Evolutionary conservation across 2,113 vertebrate genomes (phyloP), one percentile per base, ranked within the genome.

Genomic region (Gobius niger): DNA sequence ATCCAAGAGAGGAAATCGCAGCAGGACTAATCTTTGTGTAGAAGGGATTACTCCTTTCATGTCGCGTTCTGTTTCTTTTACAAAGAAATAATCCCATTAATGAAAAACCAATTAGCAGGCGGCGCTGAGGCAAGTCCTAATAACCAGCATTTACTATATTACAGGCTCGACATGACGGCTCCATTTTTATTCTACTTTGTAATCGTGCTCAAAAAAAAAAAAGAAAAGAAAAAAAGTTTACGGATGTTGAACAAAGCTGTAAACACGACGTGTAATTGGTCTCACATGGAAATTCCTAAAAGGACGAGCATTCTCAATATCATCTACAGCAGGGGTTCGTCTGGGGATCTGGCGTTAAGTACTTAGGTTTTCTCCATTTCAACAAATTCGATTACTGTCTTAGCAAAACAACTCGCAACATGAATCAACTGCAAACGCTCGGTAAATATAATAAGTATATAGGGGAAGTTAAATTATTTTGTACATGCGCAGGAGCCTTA

Each of bases 21-120:
- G 62, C 59, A 67, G 54, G 67, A 70, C 63, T 78, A 80, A 83
- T 82, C 34, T 81, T 73, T 71, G 65, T 68, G 68, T n/a, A 18
- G 54, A 80, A 75, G 65, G 57, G 76, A 82, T 86, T 80, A 78
- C 24, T 60, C 71, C 65, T 78, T 76, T 80, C 57, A 82, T 79
- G 76, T 79, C 65, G 41, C 70, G 51, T 77, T 77, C 66, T 69
- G 53, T 54, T 69, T 78, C 78, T 69, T 13, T 57, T 56, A 84
- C 73, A 83, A 89, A 79, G 73, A 75, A 86, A 82, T 81, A 82
- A 88, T 86, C 77, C 52, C 34, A 78, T 85, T 82, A 78, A 81
- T 68, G 67, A 67, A 79, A 80, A 77, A 78, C 8, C 18, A 24
- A 77, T 85, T 81, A 75, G 19, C 70, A 71, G 73, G 15, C 47